Evolutionary conservation across 2,888 invertebrate species (phyloP).

Genomic region (Ferdinandea cuprea): DNA sequence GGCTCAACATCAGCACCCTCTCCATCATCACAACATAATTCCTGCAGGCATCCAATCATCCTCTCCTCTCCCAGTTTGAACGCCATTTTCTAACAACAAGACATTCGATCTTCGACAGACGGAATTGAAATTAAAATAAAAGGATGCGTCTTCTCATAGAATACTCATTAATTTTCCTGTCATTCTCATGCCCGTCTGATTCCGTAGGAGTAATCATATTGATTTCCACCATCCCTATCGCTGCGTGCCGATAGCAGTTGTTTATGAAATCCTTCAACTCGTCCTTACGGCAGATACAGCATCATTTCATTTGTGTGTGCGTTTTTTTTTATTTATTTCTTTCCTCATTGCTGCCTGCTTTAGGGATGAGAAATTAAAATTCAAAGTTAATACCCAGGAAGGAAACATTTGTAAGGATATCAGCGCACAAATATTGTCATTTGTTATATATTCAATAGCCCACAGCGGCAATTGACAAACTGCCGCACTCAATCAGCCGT

Average conservation of each 20-base stretch:
- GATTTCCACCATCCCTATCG: slow-evolving; percentile 38
- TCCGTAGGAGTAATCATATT: slow-evolving; percentile 61
- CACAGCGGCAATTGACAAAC: slow-evolving; percentile 65
- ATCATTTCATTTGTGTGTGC: not conserved
- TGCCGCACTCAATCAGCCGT: slow-evolving; percentile 66
- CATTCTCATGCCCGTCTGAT: slow-evolving; percentile 61
- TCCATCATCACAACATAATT: slow-evolving; percentile 24
- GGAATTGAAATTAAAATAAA: slow-evolving; percentile 64
- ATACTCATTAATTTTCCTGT: slow-evolving; percentile 71
- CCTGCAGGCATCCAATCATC: slow-evolving; percentile 36
- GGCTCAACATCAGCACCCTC: not conserved
- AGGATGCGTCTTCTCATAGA: slow-evolving; percentile 60
- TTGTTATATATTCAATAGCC: slow-evolving; percentile 65
- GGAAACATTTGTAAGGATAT: slow-evolving; percentile 52
- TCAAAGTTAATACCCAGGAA: slow-evolving; percentile 31
- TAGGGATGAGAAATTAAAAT: slow-evolving; percentile 46
- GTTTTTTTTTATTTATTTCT: not conserved
- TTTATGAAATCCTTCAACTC: not conserved
- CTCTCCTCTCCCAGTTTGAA: too few species aligned
- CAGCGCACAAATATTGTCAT: slow-evolving; percentile 44
- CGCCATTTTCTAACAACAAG: slow-evolving; percentile 53
- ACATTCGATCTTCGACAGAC: slow-evolving; percentile 53
- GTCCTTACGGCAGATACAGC: not conserved
- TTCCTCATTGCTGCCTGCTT: not conserved
- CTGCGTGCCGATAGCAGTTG: slow-evolving; percentile 18